Evolutionary conservation across 2,797 vertebrate species (phyloP), one percentile per base, ranked within the genome.

Genomic region (Sebastes hubbsi): DNA sequence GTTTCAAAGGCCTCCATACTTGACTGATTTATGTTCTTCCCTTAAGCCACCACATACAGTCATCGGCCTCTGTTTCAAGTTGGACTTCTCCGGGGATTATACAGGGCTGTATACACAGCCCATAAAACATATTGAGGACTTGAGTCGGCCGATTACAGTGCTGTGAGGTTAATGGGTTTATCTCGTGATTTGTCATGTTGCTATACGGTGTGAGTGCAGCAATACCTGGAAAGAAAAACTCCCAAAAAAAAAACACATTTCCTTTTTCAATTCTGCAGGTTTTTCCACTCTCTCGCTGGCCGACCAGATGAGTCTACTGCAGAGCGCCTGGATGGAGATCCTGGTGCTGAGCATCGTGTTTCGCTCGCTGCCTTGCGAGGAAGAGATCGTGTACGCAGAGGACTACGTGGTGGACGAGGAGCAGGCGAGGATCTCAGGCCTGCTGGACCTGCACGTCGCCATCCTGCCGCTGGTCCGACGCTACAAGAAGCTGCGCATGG

Each of bases 291-390:
- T 99, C 24, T 98, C 97, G 0, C 95, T 99, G 88, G 97, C 96
- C 27, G 98, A 99, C 93, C 97, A 99, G 95, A 99, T 99, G 97
- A 97, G 97, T 91, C 93, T 99, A n/a, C 94, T 99, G 87, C 97
- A 99, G 95, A 98, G 97, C 0, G 97, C 97, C 83, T 99, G 98
- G 98, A 98, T 98, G 98, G 98, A 99, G 95, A 97, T 98, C 87
- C 96, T 99, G 83, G 96, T 98, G 82, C 91, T 99, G 91, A 97
- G 97, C 84, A 96, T 99, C 18, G 97, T 97, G 78, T 98, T 97
- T 84, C 97, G 97, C 91, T 98, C 97, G 0, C 94, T 98, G 90
- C 96, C 97, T 0, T 98, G 97, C 0, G 97, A 97, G 25, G 97
- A 98, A 54, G 97, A 98, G 92, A 95, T 98, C 1, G 96, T 97